Evolutionary conservation across 2,888 invertebrate genomes (phyloP), one percentile per base, ranked within the genome.

Genomic region (Lapara coniferarum): DNA sequence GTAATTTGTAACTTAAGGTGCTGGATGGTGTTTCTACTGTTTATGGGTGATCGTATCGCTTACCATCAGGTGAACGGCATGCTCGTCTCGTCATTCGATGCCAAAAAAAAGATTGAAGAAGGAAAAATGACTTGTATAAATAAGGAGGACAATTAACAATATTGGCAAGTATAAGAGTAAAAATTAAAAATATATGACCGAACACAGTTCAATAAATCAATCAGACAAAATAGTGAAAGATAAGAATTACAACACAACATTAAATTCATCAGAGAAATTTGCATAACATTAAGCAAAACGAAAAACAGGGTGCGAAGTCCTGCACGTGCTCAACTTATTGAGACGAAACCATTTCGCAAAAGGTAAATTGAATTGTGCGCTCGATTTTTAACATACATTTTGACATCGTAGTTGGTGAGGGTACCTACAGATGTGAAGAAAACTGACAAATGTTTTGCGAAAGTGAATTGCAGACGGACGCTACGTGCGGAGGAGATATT

Each of bases 281-380:
- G 13, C 16, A 63, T 63, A 49, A 46, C 46, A 19, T 63, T 63
- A 49, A 19, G 13, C 49, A 13, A 49, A 49, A 63, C 46, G 13
- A 12, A 59, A 63, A 63, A 63, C 13, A 49, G 46, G 12, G 63
- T 63, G 63, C 46, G 63, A 63, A 63, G 13, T 10, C 46, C 6
- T 46, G 16, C 59, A 49, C 49, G 19, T 49, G 63, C 49, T 46
- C 19, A 63, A 49, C 46, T 19, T 57, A 57, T 57, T 57, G 30
- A 37, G 13, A 46, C 19, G 63, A 19, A 46, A 19, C 63, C 63
- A 37, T 12, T 59, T 8, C 63, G 7, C 49, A 49, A 63, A 63
- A 37, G 63, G 63, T 63, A 63, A 63, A 63, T 63, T 63, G 63
- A 63, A 63, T 63, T 49, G 63, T 63, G 46, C 49, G 19, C 63